phyloP scores from a whole-genome alignment of 1,140 invertebrate species.

The Teleopsis dalmanni region DNA sequence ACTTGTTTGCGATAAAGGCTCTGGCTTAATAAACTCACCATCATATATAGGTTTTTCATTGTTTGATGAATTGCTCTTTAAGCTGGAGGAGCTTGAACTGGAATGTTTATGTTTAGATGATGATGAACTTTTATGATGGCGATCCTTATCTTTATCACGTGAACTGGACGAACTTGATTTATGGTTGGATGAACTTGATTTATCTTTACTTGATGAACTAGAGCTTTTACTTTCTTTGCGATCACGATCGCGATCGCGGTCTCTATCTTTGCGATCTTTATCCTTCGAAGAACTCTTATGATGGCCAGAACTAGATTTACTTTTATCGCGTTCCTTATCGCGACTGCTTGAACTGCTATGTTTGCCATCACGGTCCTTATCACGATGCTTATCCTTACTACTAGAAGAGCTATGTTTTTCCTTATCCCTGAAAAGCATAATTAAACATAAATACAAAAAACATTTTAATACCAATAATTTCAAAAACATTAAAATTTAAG shows the following conservation, averaged over 20 bases:
- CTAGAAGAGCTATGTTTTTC: slow-evolving; percentile 31
- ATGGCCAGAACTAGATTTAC: slow-evolving; percentile 28
- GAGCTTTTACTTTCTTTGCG: slow-evolving; percentile 45
- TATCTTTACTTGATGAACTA: slow-evolving; percentile 48
- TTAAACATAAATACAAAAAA: not conserved
- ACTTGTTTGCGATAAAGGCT: slow-evolving; percentile 45
- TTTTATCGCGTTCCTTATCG: slow-evolving; percentile 36
- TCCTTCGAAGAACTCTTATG: slow-evolving; percentile 43
- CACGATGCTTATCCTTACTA: slow-evolving; percentile 38
- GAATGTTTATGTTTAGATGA: slow-evolving; percentile 45
- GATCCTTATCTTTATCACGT: slow-evolving; percentile 39
- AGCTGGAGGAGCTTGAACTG: slow-evolving; percentile 31
- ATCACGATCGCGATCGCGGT: slow-evolving; percentile 24
- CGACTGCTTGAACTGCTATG: slow-evolving; percentile 38
- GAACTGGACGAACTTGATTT: slow-evolving; percentile 41
- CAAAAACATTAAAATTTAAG: too few species aligned
- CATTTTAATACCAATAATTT: too few species aligned
- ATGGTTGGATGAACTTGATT: slow-evolving; percentile 45
- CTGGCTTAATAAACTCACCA: slow-evolving; percentile 38
- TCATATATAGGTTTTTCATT: slow-evolving; percentile 29
- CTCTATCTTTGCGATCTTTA: slow-evolving; percentile 41
- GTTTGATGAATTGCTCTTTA: slow-evolving; percentile 30
- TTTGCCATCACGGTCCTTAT: slow-evolving; percentile 39
- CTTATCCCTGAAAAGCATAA: slow-evolving; percentile 30
- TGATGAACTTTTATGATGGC: slow-evolving; percentile 32